A percentile compares a stretch with the other conserved stretches of the same genome.
phyloP scores from a whole-genome alignment of 2,888 invertebrate genomes.

The Pammene fasciana region DNA sequence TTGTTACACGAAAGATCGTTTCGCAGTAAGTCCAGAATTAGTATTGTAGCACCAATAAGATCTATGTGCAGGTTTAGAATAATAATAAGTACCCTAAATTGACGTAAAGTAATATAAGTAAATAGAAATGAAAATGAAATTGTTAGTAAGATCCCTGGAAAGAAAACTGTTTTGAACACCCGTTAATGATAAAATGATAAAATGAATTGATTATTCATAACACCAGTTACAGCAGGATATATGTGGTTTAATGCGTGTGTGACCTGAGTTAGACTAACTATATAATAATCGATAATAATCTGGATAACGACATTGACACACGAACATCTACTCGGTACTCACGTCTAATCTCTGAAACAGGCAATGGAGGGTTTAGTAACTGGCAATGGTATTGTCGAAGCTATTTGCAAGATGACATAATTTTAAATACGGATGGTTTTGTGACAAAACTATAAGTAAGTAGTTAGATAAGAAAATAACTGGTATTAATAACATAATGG shows the following conservation, averaged over 20 bases:
- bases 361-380: slow-evolving; percentile 72
- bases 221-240: slow-evolving; percentile 49
- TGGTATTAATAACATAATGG: slow-evolving; percentile 32
- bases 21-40: slow-evolving; percentile 29
- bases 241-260: slow-evolving; percentile 40
- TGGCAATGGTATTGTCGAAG: slow-evolving; percentile 44
- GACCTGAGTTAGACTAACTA: slow-evolving; percentile 43
- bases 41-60: slow-evolving; percentile 29
- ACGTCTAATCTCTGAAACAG: slow-evolving; percentile 83
- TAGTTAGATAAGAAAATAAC: no score
- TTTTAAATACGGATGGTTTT: slow-evolving; percentile 27
- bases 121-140: slow-evolving; percentile 44
- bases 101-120: slow-evolving; percentile 1
- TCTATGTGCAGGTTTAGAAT: slow-evolving; percentile 23
- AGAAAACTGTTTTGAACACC: slow-evolving; percentile 81
- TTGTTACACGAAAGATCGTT: neutral
- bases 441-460: neutral
- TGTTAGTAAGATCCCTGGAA: slow-evolving; percentile 65
- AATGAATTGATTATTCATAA: slow-evolving; percentile 58
- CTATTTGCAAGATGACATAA: slow-evolving; percentile 12
- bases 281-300: slow-evolving; percentile 39
- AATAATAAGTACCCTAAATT: slow-evolving; percentile 1
- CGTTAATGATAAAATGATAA: slow-evolving; percentile 47
- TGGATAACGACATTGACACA: slow-evolving; percentile 70
- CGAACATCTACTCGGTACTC: slow-evolving; percentile 78